Evolutionary conservation across 64 coral and sea anemone species (phyloP).

Genomic region (Actinia tenebrosa): DNA sequence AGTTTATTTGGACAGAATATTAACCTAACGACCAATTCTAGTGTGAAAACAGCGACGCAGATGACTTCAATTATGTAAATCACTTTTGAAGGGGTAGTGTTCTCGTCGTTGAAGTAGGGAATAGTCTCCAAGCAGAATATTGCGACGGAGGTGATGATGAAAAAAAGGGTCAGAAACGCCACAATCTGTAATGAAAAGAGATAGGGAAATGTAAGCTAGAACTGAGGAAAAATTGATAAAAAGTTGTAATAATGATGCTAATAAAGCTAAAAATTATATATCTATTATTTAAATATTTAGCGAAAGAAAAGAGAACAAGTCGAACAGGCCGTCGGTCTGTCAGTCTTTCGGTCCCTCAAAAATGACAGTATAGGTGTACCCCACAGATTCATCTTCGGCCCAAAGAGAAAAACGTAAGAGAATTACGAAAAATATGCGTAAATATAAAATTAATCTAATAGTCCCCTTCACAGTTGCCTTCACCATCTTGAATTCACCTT

Average conservation of each 20-base stretch:
- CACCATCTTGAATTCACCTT: no score
- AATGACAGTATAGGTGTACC: not conserved
- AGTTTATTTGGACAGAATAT: constrained; percentile 76
- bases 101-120: constrained; percentile 53
- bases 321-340: not conserved
- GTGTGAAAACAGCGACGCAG: constrained; percentile 77
- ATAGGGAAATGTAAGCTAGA: constrained; percentile 36
- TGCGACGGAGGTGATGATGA: constrained; percentile 76
- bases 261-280: not conserved
- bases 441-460: no score
- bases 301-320: not conserved
- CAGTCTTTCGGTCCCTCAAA: no score
- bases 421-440: no score
- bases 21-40: constrained; percentile 61
- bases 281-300: not conserved
- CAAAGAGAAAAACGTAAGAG: not conserved
- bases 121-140: constrained; percentile 81
- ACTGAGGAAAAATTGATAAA: not conserved
- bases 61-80: constrained; percentile 59
- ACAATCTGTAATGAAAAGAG: constrained; percentile 54
- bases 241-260: not conserved
- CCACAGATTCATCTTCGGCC: not conserved
- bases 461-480: no score
- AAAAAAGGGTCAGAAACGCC: constrained; percentile 71
- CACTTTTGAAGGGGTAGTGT: constrained; percentile 30